A percentile compares a stretch with the other conserved stretches of the same genome.
Evolutionary conservation across 2,113 vertebrate genomes (phyloP).

Genomic region (Paratilapia polleni): DNA sequence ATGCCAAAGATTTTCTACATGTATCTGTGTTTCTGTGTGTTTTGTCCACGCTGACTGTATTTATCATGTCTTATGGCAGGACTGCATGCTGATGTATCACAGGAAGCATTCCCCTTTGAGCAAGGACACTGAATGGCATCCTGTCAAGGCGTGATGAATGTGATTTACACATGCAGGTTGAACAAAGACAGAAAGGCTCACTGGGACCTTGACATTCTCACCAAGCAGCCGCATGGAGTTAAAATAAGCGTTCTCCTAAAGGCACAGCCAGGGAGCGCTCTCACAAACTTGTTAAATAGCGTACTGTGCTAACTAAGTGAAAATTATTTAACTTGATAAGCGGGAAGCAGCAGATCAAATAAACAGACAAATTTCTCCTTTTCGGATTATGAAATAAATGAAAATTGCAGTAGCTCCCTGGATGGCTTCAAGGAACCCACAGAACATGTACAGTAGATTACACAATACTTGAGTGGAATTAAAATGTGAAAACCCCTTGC

Average conservation of each 20-base stretch:
- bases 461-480: not conserved
- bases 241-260: not conserved
- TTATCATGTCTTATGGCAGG: conserved; percentile 34
- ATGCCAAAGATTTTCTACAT: conserved; percentile 11
- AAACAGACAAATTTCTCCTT: not conserved
- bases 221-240: not conserved
- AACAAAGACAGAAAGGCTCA: conserved; percentile 32
- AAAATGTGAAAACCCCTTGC: not conserved
- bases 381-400: not conserved
- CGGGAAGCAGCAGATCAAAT: not conserved
- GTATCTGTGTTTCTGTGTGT: conserved; percentile 23
- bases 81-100: conserved; percentile 47
- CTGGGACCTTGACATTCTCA: conserved; percentile 50
- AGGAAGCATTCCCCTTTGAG: conserved; percentile 44
- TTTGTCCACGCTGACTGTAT: conserved; percentile 13
- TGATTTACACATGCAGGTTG: conserved; percentile 52
- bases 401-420: not conserved
- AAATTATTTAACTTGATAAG: not conserved
- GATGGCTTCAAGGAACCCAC: not conserved
- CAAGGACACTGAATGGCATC: conserved; percentile 56
- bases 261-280: conserved; percentile 9
- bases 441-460: not conserved
- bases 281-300: not conserved
- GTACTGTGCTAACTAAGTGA: not conserved
- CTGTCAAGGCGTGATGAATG: conserved; percentile 46